Conservation (phyloP, 2,113 vertebrate species). For the Hylia prasina region DNA sequence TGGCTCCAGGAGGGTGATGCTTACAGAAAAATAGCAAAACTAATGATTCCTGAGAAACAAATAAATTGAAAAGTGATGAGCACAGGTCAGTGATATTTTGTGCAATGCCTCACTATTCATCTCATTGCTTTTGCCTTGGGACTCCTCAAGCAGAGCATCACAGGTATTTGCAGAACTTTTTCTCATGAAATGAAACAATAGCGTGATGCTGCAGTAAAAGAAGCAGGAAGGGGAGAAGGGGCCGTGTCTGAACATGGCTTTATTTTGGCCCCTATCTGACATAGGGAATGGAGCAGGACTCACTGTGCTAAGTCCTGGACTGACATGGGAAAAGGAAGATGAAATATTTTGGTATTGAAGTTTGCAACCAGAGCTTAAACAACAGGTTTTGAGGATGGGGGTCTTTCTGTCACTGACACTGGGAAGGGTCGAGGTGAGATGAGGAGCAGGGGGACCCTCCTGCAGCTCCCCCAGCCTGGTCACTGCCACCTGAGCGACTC, state of each 20-base stretch:
- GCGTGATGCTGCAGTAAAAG: background rate
- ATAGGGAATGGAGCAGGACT: background rate
- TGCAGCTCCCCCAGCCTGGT: background rate
- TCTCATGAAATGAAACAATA: background rate
- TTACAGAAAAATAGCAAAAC: background rate
- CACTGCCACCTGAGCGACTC: accelerated
- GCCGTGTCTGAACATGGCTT: background rate
- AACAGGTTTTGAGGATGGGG: background rate
- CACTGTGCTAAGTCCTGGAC: background rate
- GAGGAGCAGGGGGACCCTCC: accelerated
- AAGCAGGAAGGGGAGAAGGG: background rate
- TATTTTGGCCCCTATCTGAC: background rate
- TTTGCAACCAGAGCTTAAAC: background rate
- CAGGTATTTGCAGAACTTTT: background rate
- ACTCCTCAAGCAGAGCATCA: background rate
- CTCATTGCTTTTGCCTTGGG: background rate
- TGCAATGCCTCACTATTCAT: background rate
- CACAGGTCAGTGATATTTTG: background rate
- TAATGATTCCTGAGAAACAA: background rate
- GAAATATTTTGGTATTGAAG: background rate
- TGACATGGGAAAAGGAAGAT: background rate
- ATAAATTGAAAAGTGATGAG: background rate
- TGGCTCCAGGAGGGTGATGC: background rate
- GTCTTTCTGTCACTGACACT: background rate
- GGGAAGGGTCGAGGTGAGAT: background rate